phyloP scores from a whole-genome alignment of 2,888 invertebrate species.

The Nycteola revayana region DNA sequence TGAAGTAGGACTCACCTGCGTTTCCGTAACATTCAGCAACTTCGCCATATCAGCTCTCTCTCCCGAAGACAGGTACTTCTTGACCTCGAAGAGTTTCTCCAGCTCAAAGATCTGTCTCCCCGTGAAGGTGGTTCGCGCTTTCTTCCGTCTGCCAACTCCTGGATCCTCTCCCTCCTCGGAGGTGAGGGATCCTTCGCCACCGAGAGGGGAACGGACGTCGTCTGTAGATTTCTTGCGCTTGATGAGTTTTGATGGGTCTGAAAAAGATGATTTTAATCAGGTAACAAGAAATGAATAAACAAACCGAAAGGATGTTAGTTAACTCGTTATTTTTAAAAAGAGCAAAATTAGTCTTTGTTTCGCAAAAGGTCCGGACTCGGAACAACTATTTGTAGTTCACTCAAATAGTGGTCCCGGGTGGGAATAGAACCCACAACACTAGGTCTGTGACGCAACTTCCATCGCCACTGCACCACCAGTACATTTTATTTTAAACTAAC shows the following conservation, averaged over 20 bases:
- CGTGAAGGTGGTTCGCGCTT: constrained; percentile 96
- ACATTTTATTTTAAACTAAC: too few species aligned
- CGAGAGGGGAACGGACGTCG: constrained; percentile 66
- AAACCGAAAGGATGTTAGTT: too few species aligned
- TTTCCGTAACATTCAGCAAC: constrained; percentile 96
- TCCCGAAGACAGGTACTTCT: constrained; percentile 97
- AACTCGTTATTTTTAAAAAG: too few species aligned
- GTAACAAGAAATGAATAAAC: too few species aligned
- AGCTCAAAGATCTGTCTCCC: constrained; percentile 98
- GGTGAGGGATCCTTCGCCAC: constrained; percentile 68
- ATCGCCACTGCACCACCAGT: too few species aligned
- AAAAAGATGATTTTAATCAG: constrained; percentile 15
- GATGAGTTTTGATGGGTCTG: constrained; percentile 66
- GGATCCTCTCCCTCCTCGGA: constrained; percentile 80
- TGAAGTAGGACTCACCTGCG: constrained; percentile 93
- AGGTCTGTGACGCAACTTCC: too few species aligned
- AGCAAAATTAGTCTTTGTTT: too few species aligned
- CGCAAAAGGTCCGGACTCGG: too few species aligned
- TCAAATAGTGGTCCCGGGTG: too few species aligned
- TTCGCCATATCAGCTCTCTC: constrained; percentile 98
- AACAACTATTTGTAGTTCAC: too few species aligned
- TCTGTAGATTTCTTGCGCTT: constrained; percentile 76
- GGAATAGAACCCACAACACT: too few species aligned
- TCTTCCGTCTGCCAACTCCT: constrained; percentile 85
- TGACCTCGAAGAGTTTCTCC: constrained; percentile 97